Conservation (phyloP, 2,113 vertebrate genomes). For the Paedocypris sp. region DNA sequence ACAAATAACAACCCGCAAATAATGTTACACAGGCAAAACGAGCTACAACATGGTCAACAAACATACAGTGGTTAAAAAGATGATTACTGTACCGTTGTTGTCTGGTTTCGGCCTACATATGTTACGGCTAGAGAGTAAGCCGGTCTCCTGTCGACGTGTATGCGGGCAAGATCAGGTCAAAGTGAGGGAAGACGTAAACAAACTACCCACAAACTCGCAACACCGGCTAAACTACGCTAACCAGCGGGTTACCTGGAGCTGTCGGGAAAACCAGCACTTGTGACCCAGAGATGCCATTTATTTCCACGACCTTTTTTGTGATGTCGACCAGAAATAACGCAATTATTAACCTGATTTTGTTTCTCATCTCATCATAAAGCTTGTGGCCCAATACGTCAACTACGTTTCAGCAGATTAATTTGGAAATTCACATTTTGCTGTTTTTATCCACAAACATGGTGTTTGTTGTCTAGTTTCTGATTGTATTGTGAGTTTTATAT, state of each 20-base stretch:
- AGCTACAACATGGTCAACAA: background rate
- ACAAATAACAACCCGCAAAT: background rate
- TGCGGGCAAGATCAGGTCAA: slow-evolving; percentile 23
- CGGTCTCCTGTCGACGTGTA: slow-evolving; percentile 27
- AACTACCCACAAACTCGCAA: background rate
- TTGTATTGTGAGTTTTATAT: too few relatives aligned
- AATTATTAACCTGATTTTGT: background rate
- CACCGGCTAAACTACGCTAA: background rate
- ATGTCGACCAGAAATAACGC: background rate
- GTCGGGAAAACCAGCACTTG: background rate
- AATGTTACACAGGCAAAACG: background rate
- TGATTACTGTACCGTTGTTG: slow-evolving; percentile 17
- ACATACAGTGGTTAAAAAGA: background rate
- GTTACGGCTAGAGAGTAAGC: slow-evolving; percentile 26
- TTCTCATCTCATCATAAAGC: background rate
- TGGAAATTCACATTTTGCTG: too few relatives aligned
- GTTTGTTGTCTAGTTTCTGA: too few relatives aligned
- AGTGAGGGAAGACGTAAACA: slow-evolving; percentile 24
- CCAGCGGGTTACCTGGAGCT: background rate
- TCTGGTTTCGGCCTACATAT: slow-evolving; percentile 23
- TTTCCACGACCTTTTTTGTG: background rate
- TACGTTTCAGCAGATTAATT: background rate
- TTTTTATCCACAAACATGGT: too few relatives aligned
- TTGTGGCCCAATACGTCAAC: background rate
- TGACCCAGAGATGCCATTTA: background rate